phyloP scores from a whole-genome alignment of 2,113 vertebrate species.

The Mesitornis unicolor region DNA sequence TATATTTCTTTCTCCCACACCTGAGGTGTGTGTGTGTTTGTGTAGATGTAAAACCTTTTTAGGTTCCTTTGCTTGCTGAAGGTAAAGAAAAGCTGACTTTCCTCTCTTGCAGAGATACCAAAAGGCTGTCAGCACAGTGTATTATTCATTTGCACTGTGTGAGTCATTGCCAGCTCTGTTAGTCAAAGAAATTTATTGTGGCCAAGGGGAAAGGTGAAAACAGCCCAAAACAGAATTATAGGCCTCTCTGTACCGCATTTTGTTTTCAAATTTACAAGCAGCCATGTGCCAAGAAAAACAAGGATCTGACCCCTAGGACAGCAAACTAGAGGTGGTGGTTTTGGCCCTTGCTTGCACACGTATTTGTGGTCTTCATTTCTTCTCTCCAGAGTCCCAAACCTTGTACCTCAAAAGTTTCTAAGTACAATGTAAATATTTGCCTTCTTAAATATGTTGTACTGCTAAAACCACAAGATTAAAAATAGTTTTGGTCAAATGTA shows the following conservation, averaged over 20 bases:
- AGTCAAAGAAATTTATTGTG: slow-evolving; percentile 63
- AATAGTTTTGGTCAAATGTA: background rate
- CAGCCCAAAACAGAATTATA: slow-evolving; percentile 46
- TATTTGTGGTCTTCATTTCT: slow-evolving; percentile 3
- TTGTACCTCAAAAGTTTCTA: background rate
- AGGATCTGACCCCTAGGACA: background rate
- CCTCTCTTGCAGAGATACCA: background rate
- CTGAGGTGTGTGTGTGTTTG: background rate
- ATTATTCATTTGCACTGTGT: slow-evolving; percentile 13
- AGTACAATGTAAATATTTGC: background rate
- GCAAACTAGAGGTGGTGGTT: background rate
- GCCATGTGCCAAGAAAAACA: background rate
- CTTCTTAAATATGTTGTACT: background rate
- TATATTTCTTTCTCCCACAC: background rate
- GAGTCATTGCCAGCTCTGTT: slow-evolving; percentile 35
- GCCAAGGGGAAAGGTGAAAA: slow-evolving; percentile 30
- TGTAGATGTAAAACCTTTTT: background rate
- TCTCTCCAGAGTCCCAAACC: background rate
- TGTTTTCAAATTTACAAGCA: slow-evolving; percentile 55
- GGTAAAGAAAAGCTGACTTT: background rate
- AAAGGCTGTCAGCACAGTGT: slow-evolving; percentile 24
- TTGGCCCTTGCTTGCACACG: background rate
- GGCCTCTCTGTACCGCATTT: background rate
- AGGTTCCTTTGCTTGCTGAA: background rate
- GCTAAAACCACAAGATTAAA: background rate